Conservation (phyloP, 2,113 vertebrate species). For the Rhabdomys dilectus region DNA sequence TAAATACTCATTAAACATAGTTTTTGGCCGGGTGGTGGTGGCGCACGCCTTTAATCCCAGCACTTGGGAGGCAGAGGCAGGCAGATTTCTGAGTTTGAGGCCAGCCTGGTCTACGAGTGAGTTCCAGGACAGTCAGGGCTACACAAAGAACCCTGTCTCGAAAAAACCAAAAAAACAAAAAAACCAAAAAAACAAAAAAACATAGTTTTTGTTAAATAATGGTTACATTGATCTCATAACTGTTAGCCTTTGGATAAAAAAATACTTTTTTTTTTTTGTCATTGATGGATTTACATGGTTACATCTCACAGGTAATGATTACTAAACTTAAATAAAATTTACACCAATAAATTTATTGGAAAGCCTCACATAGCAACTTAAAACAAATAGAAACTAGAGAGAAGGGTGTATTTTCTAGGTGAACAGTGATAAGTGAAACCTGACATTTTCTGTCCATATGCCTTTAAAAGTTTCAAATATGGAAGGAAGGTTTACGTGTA, state of each 20-base stretch:
- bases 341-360: neutral
- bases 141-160: no score
- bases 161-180: no score
- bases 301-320: neutral
- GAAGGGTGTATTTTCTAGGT: neutral
- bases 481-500: neutral
- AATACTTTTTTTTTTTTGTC: neutral
- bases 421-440: neutral
- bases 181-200: no score
- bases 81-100: no score
- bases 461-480: neutral
- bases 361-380: neutral
- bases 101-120: no score
- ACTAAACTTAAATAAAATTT: neutral
- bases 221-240: neutral
- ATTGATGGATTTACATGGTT: neutral
- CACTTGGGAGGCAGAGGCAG: no score
- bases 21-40: no score
- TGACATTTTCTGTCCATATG: neutral
- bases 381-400: neutral
- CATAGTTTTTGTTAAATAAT: neutral
- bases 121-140: no score
- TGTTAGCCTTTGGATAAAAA: constrained; percentile 16
- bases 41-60: no score
- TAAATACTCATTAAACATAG: neutral